Evolutionary conservation across 1,140 invertebrate genomes (phyloP), one percentile per base, ranked within the genome.

Genomic region (Drosophila trapezifrons): DNA sequence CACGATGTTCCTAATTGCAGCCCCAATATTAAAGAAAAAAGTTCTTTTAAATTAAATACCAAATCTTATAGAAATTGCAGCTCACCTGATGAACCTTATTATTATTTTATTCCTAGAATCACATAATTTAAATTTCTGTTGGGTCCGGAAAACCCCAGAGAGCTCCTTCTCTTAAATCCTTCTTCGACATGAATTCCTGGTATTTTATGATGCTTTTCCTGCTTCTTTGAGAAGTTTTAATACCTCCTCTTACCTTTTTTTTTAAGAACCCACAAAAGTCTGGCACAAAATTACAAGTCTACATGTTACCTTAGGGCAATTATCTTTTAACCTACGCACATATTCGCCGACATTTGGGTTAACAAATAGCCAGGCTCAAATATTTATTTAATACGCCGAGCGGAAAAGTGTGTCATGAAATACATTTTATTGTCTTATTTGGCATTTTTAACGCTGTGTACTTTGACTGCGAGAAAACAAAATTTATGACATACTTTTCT

Each of bases 401-500:
- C 71, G 62, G 47, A 67, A 76, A 76, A 76, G 73, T 76, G 49
- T 76, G 73, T 76, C 73, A 76, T 67, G 73, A 76, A 69, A 76
- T 76, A 76, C 42, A 76, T 76, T 76, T 76, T 76, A 76, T 76
- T 76, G 63, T 76, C 64, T 76, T 76, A 67, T 76, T 76, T 76
- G 62, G 40, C 47, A 46, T 76, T 54, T 74, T 74, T 38, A 55
- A 37, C 43, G 37, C 25, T 76, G 47, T 76, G 54, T 60, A 73
- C 25, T 45, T 73, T 42, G 17, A 57, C 67, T 20, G 35, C 65
- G 43, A 46, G 40, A 76, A 76, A 76, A 76, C 72, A 76, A 59
- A 66, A 76, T 76, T 40, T 67, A 54, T 76, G 73, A 76, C 73
- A 76, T 76, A 76, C 72, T 76, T 76, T 75, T 76, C 52, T 67